Base-by-base conservation (phyloP, 1,140 invertebrate genomes). In the Spodoptera frugiperda region DNA sequence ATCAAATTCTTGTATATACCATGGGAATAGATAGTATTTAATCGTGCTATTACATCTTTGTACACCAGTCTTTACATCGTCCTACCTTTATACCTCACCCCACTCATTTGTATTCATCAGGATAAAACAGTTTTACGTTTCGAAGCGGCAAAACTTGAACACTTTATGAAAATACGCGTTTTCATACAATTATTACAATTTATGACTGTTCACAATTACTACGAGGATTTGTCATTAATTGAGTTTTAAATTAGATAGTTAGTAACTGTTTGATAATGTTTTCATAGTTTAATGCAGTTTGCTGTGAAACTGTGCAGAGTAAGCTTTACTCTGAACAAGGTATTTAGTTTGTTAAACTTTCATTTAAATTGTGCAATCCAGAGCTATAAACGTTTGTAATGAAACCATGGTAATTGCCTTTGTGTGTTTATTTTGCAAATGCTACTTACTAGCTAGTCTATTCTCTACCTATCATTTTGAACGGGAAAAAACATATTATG, bases 101-200 rank as follows among this genome's bases (percentile, higher is more conserved):
- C 33, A 6, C 71, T 78, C 71, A 74, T 78, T 78, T 59, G 61
- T 65, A 78, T 78, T 74, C 77, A 74, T 67, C 51, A 68, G 72
- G 72, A 74, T 57, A 51, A 74, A 74, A 63, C 53, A n/a, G 61
- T 57, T 67, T 57, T 49, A 76, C 55, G 59, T 76, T 68, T 59
- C 57, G 30, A 65, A 61, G 44, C 49, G 46, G 39, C 19, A n/a
- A 76, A 68, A 17, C 57, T 63, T 39, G 19, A 19, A 53, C 14
- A 68, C 30, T 57, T 76, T 68, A 57, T 63, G 49, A 39, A 71
- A 63, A 54, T 54, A 30, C 33, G 53, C 30, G 70, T 14, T 44
- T 55, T 53, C 15, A 8, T 70, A 39, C 14, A 53, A 55, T 68
- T 63, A 78, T 65, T 63, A 75, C 70, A 30, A 61, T 19, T 39